Conservation (phyloP, 2,113 vertebrate species). For the Nerophis lumbriciformis region DNA sequence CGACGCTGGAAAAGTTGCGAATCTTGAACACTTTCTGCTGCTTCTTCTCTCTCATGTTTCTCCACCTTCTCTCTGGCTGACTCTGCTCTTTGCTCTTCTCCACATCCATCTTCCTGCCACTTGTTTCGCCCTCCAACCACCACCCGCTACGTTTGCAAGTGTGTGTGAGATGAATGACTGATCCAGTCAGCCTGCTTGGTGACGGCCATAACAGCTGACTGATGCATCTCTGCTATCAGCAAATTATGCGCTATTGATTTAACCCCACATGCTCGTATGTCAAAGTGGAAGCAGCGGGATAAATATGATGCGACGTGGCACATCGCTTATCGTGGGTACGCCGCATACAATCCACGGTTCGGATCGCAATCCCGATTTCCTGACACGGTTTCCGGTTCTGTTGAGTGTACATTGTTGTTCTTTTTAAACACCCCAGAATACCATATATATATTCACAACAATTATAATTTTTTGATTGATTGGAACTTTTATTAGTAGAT, state of each 20-base stretch:
- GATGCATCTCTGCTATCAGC: slow-evolving; percentile 45
- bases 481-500: too few relatives aligned
- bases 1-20: too few relatives aligned
- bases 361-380: too few relatives aligned
- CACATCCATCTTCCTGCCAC: slow-evolving; percentile 34
- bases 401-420: too few relatives aligned
- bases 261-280: slow-evolving; percentile 26
- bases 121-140: slow-evolving; percentile 5
- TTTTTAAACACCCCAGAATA: too few relatives aligned
- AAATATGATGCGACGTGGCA: slow-evolving; percentile 6
- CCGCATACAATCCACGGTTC: neutral
- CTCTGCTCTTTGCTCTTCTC: slow-evolving; percentile 4
- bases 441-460: too few relatives aligned
- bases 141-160: slow-evolving; percentile 18
- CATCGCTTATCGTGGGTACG: slow-evolving; percentile 10
- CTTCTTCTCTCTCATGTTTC: neutral
- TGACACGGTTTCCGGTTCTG: too few relatives aligned
- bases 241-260: slow-evolving; percentile 55
- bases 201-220: slow-evolving; percentile 47
- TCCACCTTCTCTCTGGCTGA: slow-evolving; percentile 4
- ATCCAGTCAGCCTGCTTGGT: slow-evolving; percentile 40
- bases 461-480: too few relatives aligned
- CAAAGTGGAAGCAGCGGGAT: slow-evolving; percentile 11
- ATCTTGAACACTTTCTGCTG: neutral
- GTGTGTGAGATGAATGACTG: slow-evolving; percentile 53